These are phyloP conservation scores for Symphodus melops DNA, from an alignment of 2,113 vertebrate species.

Conservation along the genomic window DNA sequence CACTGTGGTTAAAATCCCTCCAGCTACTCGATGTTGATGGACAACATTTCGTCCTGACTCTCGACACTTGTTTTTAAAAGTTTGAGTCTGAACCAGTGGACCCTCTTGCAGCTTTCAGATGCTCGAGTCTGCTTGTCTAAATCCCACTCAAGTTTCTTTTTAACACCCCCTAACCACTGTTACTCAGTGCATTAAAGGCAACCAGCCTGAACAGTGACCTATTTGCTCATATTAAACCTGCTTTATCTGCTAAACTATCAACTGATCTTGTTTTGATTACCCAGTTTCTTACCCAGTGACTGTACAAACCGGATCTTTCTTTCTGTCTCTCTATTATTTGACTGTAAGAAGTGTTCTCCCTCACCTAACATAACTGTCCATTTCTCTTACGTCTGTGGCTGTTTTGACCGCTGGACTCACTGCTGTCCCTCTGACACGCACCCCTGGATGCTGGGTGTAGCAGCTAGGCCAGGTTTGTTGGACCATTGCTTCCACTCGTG, in stretches of 20 bases:
- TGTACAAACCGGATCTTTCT: constrained; percentile 3
- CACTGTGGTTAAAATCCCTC: neutral
- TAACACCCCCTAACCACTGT: neutral
- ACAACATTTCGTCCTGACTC: neutral
- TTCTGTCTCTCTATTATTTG: constrained; percentile 10
- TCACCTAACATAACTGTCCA: constrained; percentile 78
- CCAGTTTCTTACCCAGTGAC: neutral
- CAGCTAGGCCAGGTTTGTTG: constrained; percentile 87
- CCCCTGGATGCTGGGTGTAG: constrained; percentile 77
- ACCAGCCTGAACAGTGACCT: constrained; percentile 6
- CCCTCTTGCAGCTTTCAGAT: constrained; percentile 9
- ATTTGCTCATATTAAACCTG: constrained; percentile 3
- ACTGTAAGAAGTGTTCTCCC: constrained; percentile 35
- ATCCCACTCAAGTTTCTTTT: neutral
- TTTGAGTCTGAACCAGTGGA: no score
- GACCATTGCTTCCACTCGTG: constrained; percentile 56
- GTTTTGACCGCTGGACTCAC: constrained; percentile 67
- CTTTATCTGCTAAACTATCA: neutral
- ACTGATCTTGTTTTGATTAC: neutral
- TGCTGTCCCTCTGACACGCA: constrained; percentile 74
- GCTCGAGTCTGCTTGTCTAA: constrained; percentile 17
- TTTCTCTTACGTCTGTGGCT: constrained; percentile 71
- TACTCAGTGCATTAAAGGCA: neutral
- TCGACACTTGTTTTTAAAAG: neutral
- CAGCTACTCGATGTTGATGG: neutral